A percentile compares a stretch with the other conserved stretches of the same genome.
Evolutionary conservation across 2,888 invertebrate genomes (phyloP).

Genomic region (Agonopterix subpropinquella): DNA sequence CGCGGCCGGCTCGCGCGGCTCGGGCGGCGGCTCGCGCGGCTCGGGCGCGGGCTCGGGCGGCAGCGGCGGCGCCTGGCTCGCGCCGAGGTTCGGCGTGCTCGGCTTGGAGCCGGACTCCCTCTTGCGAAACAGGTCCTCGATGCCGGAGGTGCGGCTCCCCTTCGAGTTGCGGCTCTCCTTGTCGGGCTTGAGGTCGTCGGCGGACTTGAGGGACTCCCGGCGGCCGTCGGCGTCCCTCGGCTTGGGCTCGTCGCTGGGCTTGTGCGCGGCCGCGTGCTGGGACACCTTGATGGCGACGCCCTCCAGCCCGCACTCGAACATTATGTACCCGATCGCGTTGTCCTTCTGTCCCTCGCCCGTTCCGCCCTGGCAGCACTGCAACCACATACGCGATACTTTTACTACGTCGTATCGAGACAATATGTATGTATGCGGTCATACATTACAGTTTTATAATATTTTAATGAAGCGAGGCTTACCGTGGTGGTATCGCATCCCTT

Average conservation of each 20-base stretch:
- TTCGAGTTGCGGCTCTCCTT: slow-evolving; percentile 19
- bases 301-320: slow-evolving; percentile 97
- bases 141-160: slow-evolving; percentile 53
- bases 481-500: slow-evolving; percentile 57
- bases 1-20: slow-evolving; percentile 52
- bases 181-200: slow-evolving; percentile 54
- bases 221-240: slow-evolving; percentile 36
- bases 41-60: slow-evolving; percentile 31
- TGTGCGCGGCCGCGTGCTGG: slow-evolving; percentile 85
- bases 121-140: slow-evolving; percentile 66
- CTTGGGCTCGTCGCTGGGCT: slow-evolving; percentile 73
- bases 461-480: slow-evolving; percentile 27
- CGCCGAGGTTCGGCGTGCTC: slow-evolving; percentile 73
- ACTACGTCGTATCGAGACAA: too few species aligned
- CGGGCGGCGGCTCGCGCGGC: slow-evolving; percentile 55
- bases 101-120: slow-evolving; percentile 77
- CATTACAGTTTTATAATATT: too few species aligned
- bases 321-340: slow-evolving; percentile 90
- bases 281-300: slow-evolving; percentile 87
- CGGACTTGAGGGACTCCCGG: slow-evolving; percentile 62
- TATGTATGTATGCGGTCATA: too few species aligned
- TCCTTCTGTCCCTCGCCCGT: slow-evolving; percentile 72
- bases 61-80: slow-evolving; percentile 36
- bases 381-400: too few species aligned
- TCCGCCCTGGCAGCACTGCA: slow-evolving; percentile 16